Conservation (phyloP, 35 echinoderm and acorn worm species). For the Eucidaris tribuloides region DNA sequence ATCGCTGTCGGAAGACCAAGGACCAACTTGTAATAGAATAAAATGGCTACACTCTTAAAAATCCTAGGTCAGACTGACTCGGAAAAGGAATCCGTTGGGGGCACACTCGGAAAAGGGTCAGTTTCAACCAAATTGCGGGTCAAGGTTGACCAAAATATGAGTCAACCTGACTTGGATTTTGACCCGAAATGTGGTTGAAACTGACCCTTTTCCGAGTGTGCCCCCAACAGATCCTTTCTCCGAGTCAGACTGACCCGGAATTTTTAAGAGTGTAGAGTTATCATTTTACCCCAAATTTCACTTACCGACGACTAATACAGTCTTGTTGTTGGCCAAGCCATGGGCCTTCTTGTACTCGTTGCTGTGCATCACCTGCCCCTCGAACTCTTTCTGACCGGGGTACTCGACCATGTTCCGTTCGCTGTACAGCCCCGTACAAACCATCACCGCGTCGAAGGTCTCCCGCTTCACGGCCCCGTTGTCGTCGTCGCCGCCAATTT, state of each 20-base stretch:
- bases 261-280: no score
- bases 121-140: no score
- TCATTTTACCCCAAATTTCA: not conserved
- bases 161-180: no score
- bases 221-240: no score
- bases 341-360: constrained; percentile 66
- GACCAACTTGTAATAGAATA: not conserved
- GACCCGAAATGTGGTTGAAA: not conserved
- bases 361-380: constrained; percentile 70
- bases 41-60: not conserved
- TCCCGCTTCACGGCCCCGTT: constrained; percentile 9
- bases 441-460: constrained; percentile 76
- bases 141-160: no score
- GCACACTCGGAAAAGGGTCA: no score
- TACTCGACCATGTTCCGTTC: constrained; percentile 45
- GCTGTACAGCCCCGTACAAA: constrained; percentile 69
- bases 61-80: no score
- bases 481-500: not conserved
- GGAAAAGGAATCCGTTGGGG: no score
- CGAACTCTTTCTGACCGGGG: constrained; percentile 63
- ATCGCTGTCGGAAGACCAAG: not conserved
- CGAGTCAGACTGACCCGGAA: no score
- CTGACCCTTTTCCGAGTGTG: no score
- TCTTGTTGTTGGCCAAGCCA: constrained; percentile 48
- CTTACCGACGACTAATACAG: constrained; percentile 75